Conservation (phyloP, 92 coral and sea anemone species). For the Paramuricea clavata region DNA sequence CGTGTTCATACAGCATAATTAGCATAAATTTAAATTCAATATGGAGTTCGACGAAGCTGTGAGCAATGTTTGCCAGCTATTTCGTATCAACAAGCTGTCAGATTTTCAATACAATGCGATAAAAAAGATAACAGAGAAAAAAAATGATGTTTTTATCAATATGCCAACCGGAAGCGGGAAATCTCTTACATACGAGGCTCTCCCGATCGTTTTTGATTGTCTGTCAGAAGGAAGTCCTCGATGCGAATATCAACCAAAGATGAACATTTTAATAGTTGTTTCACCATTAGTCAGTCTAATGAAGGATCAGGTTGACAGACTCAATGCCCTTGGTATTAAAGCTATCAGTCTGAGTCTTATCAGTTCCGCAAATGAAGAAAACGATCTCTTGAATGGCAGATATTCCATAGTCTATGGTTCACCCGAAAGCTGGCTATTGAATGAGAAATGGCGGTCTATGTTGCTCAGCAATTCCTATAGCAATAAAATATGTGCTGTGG, state of each 20-base stretch:
- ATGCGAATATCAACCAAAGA: neutral
- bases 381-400: slow-evolving; percentile 27
- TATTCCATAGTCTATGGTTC: slow-evolving; percentile 40
- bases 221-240: neutral
- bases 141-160: slow-evolving; percentile 35
- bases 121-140: neutral
- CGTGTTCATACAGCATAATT: too few relatives aligned
- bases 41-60: too few relatives aligned
- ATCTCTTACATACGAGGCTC: slow-evolving; percentile 14
- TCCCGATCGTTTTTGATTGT: neutral
- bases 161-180: slow-evolving; percentile 50
- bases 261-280: neutral
- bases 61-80: too few relatives aligned
- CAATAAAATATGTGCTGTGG: neutral
- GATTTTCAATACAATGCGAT: neutral
- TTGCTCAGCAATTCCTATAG: neutral
- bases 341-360: neutral
- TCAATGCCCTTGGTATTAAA: neutral
- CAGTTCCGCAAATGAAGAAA: neutral
- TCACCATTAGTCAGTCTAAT: neutral
- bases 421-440: neutral
- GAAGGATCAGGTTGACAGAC: neutral
- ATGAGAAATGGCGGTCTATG: neutral
- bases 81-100: neutral
- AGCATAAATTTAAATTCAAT: too few relatives aligned